These are phyloP conservation scores for Hippoglossus hippoglossus DNA, from an alignment of 2,797 vertebrate genomes.

Conservation along the genomic window DNA sequence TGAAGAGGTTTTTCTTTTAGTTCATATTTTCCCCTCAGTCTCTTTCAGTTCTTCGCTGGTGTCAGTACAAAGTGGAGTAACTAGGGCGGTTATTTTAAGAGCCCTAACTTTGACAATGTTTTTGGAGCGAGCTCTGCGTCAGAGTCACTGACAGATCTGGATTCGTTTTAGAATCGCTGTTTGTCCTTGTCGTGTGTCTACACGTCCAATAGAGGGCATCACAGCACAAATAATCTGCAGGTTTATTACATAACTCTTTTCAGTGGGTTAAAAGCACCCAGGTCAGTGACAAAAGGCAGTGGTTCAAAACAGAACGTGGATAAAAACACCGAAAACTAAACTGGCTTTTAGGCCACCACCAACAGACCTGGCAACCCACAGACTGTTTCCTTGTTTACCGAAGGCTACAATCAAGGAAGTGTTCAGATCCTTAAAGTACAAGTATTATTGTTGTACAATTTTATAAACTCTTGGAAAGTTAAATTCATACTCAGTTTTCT, in stretches of 20 bases:
- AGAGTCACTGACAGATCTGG: constrained; percentile 5
- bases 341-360: no score
- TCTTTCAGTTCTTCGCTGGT: background rate
- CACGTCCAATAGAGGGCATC: constrained; percentile 1
- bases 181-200: background rate
- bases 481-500: no score
- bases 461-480: no score
- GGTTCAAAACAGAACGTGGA: background rate
- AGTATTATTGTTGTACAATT: no score
- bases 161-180: no score
- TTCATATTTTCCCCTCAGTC: background rate
- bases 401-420: no score
- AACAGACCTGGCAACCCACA: constrained; percentile 2
- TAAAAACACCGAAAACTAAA: background rate
- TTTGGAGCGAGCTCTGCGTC: background rate
- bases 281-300: background rate
- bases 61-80: constrained; percentile 30
- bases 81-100: constrained; percentile 53
- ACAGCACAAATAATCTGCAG: background rate
- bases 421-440: no score
- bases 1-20: background rate
- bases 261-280: background rate
- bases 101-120: background rate
- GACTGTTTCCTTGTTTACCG: no score
- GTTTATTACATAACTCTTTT: background rate